These are phyloP conservation scores for Thalpophila matura DNA, from an alignment of 2,888 invertebrate species.

Conservation along the genomic window DNA sequence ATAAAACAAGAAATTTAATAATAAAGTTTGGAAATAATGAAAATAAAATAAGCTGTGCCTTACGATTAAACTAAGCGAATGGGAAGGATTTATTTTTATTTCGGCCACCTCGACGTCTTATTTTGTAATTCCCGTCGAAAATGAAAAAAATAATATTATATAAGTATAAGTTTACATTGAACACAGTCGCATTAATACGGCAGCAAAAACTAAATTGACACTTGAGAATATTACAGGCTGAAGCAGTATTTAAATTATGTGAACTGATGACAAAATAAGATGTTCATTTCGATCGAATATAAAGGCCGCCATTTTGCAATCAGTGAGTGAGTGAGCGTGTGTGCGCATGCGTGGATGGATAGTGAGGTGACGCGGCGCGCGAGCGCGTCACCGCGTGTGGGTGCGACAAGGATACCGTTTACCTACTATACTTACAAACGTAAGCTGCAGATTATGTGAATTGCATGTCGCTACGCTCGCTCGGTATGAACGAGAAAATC, in stretches of 20 bases:
- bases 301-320: slow-evolving; percentile 80
- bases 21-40: slow-evolving; percentile 24
- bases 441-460: slow-evolving; percentile 57
- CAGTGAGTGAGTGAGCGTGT: slow-evolving; percentile 64
- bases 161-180: slow-evolving; percentile 9
- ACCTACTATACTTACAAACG: slow-evolving; percentile 58
- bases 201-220: slow-evolving; percentile 39
- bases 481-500: slow-evolving; percentile 60
- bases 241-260: slow-evolving; percentile 46
- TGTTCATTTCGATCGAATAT: slow-evolving; percentile 63
- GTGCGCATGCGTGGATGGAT: slow-evolving; percentile 64
- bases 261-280: slow-evolving; percentile 63
- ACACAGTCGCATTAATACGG: slow-evolving; percentile 2
- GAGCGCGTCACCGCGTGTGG: slow-evolving; percentile 67
- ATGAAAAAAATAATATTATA: slow-evolving; percentile 4
- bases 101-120: slow-evolving; percentile 49
- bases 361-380: slow-evolving; percentile 64
- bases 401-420: slow-evolving; percentile 73
- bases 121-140: slow-evolving; percentile 31
- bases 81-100: slow-evolving; percentile 47
- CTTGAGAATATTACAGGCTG: slow-evolving; percentile 32
- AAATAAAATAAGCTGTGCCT: slow-evolving; percentile 14
- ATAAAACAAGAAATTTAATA: slow-evolving; percentile 16
- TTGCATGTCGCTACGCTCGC: slow-evolving; percentile 57
- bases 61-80: slow-evolving; percentile 8